Percentiles rank a stretch among this genome's conserved stretches.
Conservation (phyloP, 2,113 vertebrate species). For the Phylloscopus whistleri region DNA sequence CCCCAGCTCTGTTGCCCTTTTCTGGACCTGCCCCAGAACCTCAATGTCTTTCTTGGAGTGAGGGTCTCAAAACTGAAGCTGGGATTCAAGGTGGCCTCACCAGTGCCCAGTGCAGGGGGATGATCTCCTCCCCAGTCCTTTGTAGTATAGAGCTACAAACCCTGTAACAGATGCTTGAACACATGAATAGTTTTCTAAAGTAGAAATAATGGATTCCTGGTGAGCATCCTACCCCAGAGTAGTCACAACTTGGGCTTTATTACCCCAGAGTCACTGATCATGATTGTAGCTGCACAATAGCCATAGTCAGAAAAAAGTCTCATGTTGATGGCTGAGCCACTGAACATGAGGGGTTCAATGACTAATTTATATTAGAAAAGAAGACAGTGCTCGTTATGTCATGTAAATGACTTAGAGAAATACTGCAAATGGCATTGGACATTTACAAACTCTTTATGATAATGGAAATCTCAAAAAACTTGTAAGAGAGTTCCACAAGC, state of each 20-base stretch:
- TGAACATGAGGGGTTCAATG: background rate
- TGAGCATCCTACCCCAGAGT: background rate
- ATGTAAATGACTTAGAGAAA: background rate
- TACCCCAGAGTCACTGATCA: background rate
- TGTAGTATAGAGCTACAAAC: background rate
- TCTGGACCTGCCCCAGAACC: background rate
- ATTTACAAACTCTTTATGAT: background rate
- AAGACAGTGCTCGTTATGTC: background rate
- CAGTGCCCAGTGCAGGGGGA: background rate
- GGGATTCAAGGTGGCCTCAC: rapidly evolving
- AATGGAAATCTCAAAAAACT: constrained; percentile 5
- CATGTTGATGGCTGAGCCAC: background rate
- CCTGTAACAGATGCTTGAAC: background rate
- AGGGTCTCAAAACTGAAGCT: background rate
- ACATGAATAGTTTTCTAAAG: background rate
- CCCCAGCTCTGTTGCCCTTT: background rate
- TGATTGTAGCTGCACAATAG: background rate
- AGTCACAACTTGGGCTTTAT: background rate
- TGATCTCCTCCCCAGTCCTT: background rate
- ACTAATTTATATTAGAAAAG: constrained; percentile 1
- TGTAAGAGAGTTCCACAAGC: background rate
- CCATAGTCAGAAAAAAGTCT: background rate
- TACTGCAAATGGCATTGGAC: background rate
- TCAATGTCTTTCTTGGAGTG: background rate
- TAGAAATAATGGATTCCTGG: constrained; percentile 13